Evolutionary conservation across 2,113 vertebrate genomes (phyloP), one percentile per base, ranked within the genome.

Genomic region (Nothoprocta pentlandii): DNA sequence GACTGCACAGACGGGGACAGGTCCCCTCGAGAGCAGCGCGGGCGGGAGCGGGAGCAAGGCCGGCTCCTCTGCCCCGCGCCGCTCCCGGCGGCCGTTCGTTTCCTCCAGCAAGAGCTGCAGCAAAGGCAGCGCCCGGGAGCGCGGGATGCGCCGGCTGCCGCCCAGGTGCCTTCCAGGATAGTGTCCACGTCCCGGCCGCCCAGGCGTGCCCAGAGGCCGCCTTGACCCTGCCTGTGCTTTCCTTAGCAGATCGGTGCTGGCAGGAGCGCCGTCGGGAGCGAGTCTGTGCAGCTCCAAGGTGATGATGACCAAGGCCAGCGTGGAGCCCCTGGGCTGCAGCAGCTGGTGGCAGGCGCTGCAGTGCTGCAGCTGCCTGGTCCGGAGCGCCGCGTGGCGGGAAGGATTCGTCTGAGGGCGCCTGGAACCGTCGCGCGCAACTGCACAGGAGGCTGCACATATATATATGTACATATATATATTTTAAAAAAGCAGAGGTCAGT

Each of bases 301-400:
- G 98, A 99, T 99, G 98, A 99, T 99, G 97, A 98, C 99, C 98
- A 99, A 99, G 95, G 97, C 99, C 97, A 99, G 80, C 69, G 98
- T 99, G 98, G 99, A 99, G 97, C 99, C 99, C 94, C 98, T 99
- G 96, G 99, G 99, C 98, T 99, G 99, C 98, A 99, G 97, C 41
- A 99, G 98, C 90, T 99, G 99, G 99, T 99, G 99, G 99, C 98
- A 99, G n/a, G 99, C 99, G 98, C 99, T 99, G 90, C 99, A 99
- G 98, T 99, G 99, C 98, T 99, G 99, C 87, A 98, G 98, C 98
- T 99, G 99, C 88, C 96, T 99, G 98, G 98, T 99, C 98, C 99
- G 99, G 98, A 99, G 77, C 1, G 98, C 98, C 20, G 93, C 99
- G 44, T 99, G 99, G 99, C 97, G 97, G 96, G 98, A 98, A 85